These are phyloP conservation scores for Rhagonycha fulva DNA, from an alignment of 2,888 invertebrate species.

Conservation along the genomic window DNA sequence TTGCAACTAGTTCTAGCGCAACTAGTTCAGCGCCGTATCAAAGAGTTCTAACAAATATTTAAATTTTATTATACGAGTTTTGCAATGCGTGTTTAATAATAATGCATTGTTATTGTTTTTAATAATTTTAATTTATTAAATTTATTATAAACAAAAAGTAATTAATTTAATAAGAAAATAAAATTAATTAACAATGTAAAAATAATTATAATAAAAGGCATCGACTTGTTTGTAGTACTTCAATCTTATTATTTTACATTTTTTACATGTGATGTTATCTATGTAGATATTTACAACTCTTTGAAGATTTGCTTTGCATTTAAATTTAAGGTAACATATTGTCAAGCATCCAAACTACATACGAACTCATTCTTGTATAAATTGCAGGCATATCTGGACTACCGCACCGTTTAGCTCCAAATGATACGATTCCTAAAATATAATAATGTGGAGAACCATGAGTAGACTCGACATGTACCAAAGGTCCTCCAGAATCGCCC, in stretches of 20 bases:
- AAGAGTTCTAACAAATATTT: no score
- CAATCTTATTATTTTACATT: neutral
- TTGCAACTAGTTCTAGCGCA: no score
- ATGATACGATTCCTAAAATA: constrained; percentile 65
- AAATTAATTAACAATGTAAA: neutral
- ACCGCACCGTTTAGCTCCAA: constrained; percentile 61
- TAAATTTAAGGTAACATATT: constrained; percentile 38
- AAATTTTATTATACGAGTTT: no score
- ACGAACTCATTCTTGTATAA: constrained; percentile 62
- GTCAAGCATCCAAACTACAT: constrained; percentile 65
- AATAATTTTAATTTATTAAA: neutral
- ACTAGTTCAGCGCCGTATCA: no score
- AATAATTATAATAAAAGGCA: neutral
- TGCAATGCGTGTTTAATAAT: no score
- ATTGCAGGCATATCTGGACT: constrained; percentile 61
- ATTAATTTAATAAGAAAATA: neutral
- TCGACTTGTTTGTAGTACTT: neutral
- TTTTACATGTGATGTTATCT: neutral
- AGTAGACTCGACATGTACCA: constrained; percentile 54
- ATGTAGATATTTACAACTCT: neutral
- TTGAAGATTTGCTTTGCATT: neutral
- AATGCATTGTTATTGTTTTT: no score
- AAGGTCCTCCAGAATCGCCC: constrained; percentile 68
- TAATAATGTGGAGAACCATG: constrained; percentile 59
- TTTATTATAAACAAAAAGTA: neutral